Evolutionary conservation across 2,888 invertebrate genomes (phyloP).

Genomic region (Dichetophora obliterata): DNA sequence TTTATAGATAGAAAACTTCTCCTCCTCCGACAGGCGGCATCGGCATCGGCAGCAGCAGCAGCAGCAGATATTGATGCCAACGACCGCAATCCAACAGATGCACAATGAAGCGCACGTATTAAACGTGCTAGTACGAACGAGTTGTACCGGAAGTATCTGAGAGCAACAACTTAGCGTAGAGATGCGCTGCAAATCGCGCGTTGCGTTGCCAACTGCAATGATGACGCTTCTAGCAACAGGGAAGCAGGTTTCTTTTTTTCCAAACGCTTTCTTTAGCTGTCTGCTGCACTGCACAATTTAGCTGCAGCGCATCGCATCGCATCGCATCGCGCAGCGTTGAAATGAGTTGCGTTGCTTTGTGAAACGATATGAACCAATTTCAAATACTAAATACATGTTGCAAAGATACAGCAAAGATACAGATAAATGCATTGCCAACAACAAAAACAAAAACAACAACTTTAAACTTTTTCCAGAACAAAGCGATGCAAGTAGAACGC

Average conservation of each 20-base stretch:
- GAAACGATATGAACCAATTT: slow-evolving; percentile 6
- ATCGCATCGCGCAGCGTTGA: not conserved
- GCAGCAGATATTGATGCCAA: slow-evolving; percentile 43
- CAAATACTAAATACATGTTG: slow-evolving; percentile 6
- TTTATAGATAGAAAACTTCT: not conserved
- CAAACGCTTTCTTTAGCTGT: not conserved
- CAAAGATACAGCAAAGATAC: not conserved
- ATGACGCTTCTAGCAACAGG: slow-evolving; percentile 63
- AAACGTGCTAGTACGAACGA: slow-evolving; percentile 11
- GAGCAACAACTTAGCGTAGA: not conserved
- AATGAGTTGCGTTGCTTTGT: slow-evolving; percentile 4
- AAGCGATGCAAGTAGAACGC: no score
- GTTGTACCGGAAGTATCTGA: slow-evolving; percentile 28
- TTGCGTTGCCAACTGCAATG: slow-evolving; percentile 64
- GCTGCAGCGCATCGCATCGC: not conserved
- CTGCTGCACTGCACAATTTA: not conserved
- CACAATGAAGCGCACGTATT: not conserved
- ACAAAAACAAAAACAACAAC: slow-evolving; percentile 1
- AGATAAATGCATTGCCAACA: not conserved
- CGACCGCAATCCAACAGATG: slow-evolving; percentile 46
- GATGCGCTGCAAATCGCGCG: slow-evolving; percentile 61
- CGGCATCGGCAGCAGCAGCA: slow-evolving; percentile 33
- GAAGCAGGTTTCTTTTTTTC: slow-evolving; percentile 53
- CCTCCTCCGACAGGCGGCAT: slow-evolving; percentile 31
- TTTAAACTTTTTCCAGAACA: no score